A percentile compares a stretch with the other conserved stretches of the same genome.
phyloP scores from a whole-genome alignment of 1,140 invertebrate genomes.

The Andricus grossulariae region DNA sequence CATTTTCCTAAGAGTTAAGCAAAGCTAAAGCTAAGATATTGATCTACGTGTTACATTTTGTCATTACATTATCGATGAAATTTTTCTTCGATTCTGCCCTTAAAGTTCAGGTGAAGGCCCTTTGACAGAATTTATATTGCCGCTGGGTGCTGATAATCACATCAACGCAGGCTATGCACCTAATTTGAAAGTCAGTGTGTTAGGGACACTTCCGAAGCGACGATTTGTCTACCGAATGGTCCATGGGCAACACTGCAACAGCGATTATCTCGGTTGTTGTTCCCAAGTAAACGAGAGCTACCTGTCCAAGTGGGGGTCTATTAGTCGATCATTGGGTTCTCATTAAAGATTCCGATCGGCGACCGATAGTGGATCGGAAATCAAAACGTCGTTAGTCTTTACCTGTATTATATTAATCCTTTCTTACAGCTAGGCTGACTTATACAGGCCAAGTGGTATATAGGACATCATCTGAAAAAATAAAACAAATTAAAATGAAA shows the following conservation, averaged over 20 bases:
- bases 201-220: constrained; percentile 46
- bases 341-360: constrained; percentile 55
- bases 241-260: constrained; percentile 33
- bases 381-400: constrained; percentile 38
- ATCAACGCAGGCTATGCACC: constrained; percentile 43
- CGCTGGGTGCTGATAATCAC: constrained; percentile 35
- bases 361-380: constrained; percentile 48
- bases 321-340: constrained; percentile 47
- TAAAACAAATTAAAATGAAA: too few relatives aligned
- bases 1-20: too few relatives aligned
- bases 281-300: constrained; percentile 39
- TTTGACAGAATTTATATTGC: constrained; percentile 39
- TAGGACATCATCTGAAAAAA: too few relatives aligned
- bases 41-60: too few relatives aligned
- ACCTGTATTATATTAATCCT: too few relatives aligned
- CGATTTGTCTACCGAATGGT: constrained; percentile 38
- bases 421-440: too few relatives aligned
- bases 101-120: too few relatives aligned
- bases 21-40: too few relatives aligned
- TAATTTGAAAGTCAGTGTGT: constrained; percentile 55
- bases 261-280: constrained; percentile 47
- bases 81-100: too few relatives aligned
- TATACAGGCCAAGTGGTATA: too few relatives aligned
- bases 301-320: constrained; percentile 41
- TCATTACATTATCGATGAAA: too few relatives aligned